Percentiles rank a stretch among this genome's conserved stretches.
phyloP scores from a whole-genome alignment of 1,140 invertebrate genomes.

The Aphaenogaster rudis region DNA sequence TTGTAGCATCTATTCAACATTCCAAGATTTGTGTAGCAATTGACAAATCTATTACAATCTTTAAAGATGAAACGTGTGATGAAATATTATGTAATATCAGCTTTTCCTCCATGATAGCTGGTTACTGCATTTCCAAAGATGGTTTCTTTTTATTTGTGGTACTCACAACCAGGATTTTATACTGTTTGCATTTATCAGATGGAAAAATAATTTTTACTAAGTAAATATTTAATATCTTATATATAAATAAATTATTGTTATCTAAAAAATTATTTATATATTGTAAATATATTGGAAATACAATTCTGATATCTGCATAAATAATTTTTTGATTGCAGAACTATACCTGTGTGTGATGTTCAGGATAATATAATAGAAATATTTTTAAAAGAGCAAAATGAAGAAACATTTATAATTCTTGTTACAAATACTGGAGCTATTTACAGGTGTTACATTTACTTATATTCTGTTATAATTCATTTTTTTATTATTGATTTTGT shows the following conservation, averaged over 20 bases:
- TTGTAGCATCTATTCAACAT: constrained; percentile 77
- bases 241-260: not conserved
- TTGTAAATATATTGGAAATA: not conserved
- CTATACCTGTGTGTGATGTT: constrained; percentile 50
- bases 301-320: not conserved
- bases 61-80: constrained; percentile 79
- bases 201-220: constrained; percentile 75
- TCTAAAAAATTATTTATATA: not conserved
- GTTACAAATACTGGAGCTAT: constrained; percentile 69
- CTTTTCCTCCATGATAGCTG: constrained; percentile 77
- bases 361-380: constrained; percentile 64
- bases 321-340: constrained; percentile 53
- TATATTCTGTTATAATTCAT: not conserved
- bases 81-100: constrained; percentile 75
- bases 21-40: constrained; percentile 79
- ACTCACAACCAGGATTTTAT: constrained; percentile 71
- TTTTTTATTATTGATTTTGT: not conserved
- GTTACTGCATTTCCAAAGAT: constrained; percentile 78
- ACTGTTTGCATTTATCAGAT: constrained; percentile 77
- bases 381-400: constrained; percentile 67
- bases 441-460: constrained; percentile 70
- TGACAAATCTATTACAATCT: constrained; percentile 82
- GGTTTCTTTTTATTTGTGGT: constrained; percentile 76
- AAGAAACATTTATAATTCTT: constrained; percentile 64
- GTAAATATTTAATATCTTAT: constrained; percentile 38